These are phyloP conservation scores for Myodes glareolus DNA, from an alignment of 2,113 vertebrate species.

Conservation along the genomic window DNA sequence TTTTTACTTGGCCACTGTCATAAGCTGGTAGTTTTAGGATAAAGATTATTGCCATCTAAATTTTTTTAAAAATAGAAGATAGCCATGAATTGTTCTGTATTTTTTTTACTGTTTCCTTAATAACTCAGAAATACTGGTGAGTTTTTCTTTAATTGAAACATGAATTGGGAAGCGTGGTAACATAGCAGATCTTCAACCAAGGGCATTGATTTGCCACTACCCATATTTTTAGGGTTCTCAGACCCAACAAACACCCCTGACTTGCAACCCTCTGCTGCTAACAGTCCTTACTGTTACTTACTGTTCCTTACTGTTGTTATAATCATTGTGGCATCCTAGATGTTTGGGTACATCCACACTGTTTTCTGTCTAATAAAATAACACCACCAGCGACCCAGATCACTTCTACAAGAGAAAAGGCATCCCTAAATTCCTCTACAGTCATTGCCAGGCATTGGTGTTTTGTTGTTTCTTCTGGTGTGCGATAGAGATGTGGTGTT, in stretches of 20 bases:
- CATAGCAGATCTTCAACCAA: slow-evolving; percentile 79
- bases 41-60: slow-evolving; percentile 75
- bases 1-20: slow-evolving; percentile 71
- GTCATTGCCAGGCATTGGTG: slow-evolving; percentile 12
- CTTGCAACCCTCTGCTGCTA: not conserved
- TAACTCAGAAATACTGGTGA: slow-evolving; percentile 73
- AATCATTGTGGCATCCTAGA: not conserved
- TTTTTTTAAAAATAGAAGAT: slow-evolving; percentile 65
- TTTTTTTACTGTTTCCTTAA: slow-evolving; percentile 76
- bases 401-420: not conserved
- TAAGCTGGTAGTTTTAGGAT: slow-evolving; percentile 71
- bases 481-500: not conserved
- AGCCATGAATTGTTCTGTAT: slow-evolving; percentile 74
- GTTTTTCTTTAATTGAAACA: slow-evolving; percentile 74
- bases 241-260: not conserved
- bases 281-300: no score
- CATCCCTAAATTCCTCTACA: slow-evolving; percentile 36
- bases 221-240: slow-evolving; percentile 19
- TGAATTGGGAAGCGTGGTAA: slow-evolving; percentile 78
- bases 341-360: not conserved
- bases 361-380: slow-evolving; percentile 16
- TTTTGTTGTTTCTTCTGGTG: slow-evolving; percentile 34
- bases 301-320: not conserved
- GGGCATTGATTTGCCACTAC: slow-evolving; percentile 65
- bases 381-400: not conserved